These are phyloP conservation scores for Parnassius orleans DNA, from an alignment of 2,888 invertebrate species.

Conservation along the genomic window DNA sequence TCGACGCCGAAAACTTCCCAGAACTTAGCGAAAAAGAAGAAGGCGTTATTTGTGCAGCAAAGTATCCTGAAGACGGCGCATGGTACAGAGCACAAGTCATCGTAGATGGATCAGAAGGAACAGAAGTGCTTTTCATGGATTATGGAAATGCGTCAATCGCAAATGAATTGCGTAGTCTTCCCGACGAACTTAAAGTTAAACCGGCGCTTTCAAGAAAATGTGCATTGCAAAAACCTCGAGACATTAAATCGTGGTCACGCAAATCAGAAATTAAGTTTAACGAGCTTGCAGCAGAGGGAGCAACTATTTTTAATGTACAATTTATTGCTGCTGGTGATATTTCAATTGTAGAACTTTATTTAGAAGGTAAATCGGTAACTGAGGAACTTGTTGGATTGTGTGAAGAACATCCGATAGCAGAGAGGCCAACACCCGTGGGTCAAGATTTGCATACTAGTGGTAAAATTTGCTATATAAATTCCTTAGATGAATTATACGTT, in stretches of 20 bases:
- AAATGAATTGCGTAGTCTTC: constrained; percentile 80
- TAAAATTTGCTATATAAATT: constrained; percentile 84
- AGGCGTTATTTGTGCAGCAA: constrained; percentile 83
- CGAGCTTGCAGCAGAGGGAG: constrained; percentile 85
- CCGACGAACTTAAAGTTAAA: constrained; percentile 80
- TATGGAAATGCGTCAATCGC: constrained; percentile 84
- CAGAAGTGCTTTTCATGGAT: constrained; percentile 85
- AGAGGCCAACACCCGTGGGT: constrained; percentile 65
- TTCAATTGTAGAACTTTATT: constrained; percentile 82
- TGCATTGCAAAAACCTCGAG: constrained; percentile 80
- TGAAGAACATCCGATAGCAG: constrained; percentile 58
- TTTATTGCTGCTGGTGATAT: constrained; percentile 85
- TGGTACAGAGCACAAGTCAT: constrained; percentile 86
- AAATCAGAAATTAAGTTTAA: constrained; percentile 84
- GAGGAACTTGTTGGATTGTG: constrained; percentile 80
- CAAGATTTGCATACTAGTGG: constrained; percentile 76
- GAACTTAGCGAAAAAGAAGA: constrained; percentile 67
- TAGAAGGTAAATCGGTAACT: constrained; percentile 83
- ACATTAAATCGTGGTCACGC: constrained; percentile 83
- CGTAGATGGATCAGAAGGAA: constrained; percentile 77
- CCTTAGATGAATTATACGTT: constrained; percentile 87
- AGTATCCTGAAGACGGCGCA: constrained; percentile 82
- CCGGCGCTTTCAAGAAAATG: constrained; percentile 83
- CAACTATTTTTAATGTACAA: constrained; percentile 85
- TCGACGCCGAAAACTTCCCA: constrained; percentile 77